Conservation (phyloP, 2,888 invertebrate genomes). For the Pocota personata region DNA sequence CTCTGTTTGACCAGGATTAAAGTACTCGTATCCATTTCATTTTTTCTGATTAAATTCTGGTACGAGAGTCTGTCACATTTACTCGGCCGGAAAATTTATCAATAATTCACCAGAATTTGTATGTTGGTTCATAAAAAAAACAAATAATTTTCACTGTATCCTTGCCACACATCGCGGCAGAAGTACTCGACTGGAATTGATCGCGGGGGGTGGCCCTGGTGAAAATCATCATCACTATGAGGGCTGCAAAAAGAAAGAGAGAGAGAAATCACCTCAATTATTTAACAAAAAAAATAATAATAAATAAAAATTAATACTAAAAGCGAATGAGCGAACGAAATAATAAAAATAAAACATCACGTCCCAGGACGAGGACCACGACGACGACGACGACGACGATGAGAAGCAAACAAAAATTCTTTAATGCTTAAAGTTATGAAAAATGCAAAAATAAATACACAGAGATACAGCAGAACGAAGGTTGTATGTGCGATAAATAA, state of each 20-base stretch:
- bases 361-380: background rate
- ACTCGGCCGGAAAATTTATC: conserved; percentile 66
- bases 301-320: conserved; percentile 55
- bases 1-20: conserved; percentile 49
- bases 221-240: conserved; percentile 29
- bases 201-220: background rate
- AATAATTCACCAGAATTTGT: conserved; percentile 71
- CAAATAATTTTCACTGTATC: conserved; percentile 3
- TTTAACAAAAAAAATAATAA: conserved; percentile 29
- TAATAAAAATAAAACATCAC: conserved; percentile 27
- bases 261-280: conserved; percentile 47
- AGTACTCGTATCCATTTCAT: background rate
- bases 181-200: conserved; percentile 69
- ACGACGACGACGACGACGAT: background rate
- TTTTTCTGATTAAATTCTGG: conserved; percentile 25
- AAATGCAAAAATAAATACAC: conserved; percentile 68
- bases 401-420: background rate
- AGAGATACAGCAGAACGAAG: background rate
- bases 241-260: conserved; percentile 19
- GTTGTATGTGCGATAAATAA: conserved; percentile 44
- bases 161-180: background rate
- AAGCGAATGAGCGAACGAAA: conserved; percentile 28
- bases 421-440: conserved; percentile 65
- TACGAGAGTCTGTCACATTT: conserved; percentile 56
- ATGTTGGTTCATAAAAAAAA: conserved; percentile 42